These are phyloP conservation scores for Pelochelys cantorii DNA, from an alignment of 2,797 vertebrate species.

Conservation along the genomic window DNA sequence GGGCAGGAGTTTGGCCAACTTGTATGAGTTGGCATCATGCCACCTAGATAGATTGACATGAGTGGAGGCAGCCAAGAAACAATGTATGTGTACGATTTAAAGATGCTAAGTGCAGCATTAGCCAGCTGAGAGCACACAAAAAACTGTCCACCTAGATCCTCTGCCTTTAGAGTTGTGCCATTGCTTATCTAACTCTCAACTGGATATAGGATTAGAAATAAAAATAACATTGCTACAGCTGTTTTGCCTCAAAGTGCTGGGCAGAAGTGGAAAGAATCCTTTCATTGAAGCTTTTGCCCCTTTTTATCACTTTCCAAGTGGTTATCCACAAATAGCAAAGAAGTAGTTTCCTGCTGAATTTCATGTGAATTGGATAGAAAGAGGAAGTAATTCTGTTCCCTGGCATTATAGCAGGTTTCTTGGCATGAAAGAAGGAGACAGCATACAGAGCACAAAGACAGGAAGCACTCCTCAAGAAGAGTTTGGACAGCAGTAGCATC, in stretches of 20 bases:
- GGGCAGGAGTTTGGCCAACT: neutral
- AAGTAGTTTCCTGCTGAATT: conserved; percentile 67
- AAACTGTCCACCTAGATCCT: neutral
- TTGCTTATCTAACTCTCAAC: conserved; percentile 10
- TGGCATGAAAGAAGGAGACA: conserved; percentile 66
- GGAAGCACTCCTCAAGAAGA: conserved; percentile 63
- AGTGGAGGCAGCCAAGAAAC: neutral
- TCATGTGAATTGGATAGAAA: conserved; percentile 67
- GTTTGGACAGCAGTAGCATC: conserved; percentile 61
- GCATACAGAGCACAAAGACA: conserved; percentile 48
- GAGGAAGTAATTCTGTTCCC: conserved; percentile 61
- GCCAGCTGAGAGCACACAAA: neutral
- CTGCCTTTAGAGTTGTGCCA: neutral
- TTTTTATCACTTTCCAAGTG: conserved; percentile 61
- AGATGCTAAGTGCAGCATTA: neutral
- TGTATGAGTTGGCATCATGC: neutral
- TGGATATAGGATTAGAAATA: conserved; percentile 51
- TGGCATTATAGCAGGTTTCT: conserved; percentile 56
- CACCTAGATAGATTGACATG: neutral
- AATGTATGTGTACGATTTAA: neutral
- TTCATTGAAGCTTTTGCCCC: conserved; percentile 40
- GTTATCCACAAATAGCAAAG: conserved; percentile 44
- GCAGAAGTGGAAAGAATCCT: conserved; percentile 61
- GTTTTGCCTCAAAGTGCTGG: neutral
- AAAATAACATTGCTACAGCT: conserved; percentile 38